Percentiles rank a stretch among this genome's conserved stretches.
phyloP scores from a whole-genome alignment of 2,888 invertebrate genomes.

The Euproctis similis region DNA sequence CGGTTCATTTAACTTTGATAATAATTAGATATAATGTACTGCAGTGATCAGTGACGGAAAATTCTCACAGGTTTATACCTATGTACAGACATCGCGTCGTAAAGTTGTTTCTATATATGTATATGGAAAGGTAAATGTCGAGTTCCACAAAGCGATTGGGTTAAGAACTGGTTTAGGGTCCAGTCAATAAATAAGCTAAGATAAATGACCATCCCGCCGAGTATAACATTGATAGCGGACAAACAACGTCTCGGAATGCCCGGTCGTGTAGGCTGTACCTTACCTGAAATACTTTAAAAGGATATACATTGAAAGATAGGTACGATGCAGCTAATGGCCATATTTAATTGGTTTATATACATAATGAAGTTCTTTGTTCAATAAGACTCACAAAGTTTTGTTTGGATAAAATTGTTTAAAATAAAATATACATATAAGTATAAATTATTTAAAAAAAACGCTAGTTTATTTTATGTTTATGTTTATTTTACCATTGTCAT shows the following conservation, averaged over 20 bases:
- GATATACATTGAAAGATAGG: no score
- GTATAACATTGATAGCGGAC: constrained; percentile 72
- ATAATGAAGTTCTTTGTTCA: no score
- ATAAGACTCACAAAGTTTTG: no score
- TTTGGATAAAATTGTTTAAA: no score
- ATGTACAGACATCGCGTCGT: no score
- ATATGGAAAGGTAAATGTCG: constrained; percentile 49
- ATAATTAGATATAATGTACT: constrained; percentile 32
- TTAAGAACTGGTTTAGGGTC: constrained; percentile 64
- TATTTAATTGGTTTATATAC: constrained; percentile 36
- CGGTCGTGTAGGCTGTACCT: constrained; percentile 46
- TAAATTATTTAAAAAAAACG: no score
- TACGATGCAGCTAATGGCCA: constrained; percentile 42
- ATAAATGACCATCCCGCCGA: constrained; percentile 70
- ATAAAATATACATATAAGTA: no score
- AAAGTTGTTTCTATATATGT: no score
- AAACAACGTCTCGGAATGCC: constrained; percentile 55
- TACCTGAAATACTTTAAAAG: constrained; percentile 39
- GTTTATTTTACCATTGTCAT: no score
- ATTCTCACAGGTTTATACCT: no score
- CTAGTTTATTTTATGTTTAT: no score
- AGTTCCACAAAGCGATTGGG: constrained; percentile 49
- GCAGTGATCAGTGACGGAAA: constrained; percentile 19
- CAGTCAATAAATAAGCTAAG: constrained; percentile 72
- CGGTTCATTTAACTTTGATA: constrained; percentile 37